Evolutionary conservation across 1,140 invertebrate genomes (phyloP).

Genomic region (Cheumatopsyche charites): DNA sequence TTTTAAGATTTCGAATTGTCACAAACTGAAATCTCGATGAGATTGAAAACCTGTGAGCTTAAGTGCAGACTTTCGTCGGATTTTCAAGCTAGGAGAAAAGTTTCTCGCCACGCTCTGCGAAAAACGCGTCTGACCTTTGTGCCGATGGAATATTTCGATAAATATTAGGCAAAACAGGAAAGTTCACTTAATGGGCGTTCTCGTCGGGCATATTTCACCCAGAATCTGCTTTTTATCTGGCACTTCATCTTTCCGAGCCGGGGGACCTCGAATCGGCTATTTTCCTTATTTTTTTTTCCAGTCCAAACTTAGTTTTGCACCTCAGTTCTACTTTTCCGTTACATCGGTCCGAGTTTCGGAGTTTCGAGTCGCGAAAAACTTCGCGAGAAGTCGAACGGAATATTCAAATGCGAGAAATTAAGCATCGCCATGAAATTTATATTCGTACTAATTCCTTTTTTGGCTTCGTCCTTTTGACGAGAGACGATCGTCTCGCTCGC

Average conservation of each 20-base stretch:
- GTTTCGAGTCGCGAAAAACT: background rate
- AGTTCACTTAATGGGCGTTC: slow-evolving; percentile 32
- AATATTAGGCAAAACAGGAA: slow-evolving; percentile 26
- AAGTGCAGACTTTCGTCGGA: too few relatives aligned
- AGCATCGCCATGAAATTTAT: too few relatives aligned
- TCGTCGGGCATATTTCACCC: slow-evolving; percentile 26
- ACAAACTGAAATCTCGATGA: too few relatives aligned
- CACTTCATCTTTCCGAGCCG: slow-evolving; percentile 15
- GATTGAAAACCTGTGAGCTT: too few relatives aligned
- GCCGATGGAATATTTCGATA: slow-evolving; percentile 17
- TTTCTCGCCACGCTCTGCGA: background rate
- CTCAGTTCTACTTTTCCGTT: background rate
- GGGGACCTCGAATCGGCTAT: background rate
- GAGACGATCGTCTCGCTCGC: too few relatives aligned
- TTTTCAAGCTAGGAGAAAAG: too few relatives aligned
- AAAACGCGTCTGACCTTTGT: slow-evolving; percentile 17
- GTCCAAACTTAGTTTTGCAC: background rate
- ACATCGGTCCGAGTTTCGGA: background rate
- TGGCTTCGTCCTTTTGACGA: too few relatives aligned
- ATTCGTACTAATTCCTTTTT: too few relatives aligned
- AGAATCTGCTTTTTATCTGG: slow-evolving; percentile 30
- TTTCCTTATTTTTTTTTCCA: background rate
- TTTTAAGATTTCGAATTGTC: too few relatives aligned
- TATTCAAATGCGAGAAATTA: too few relatives aligned
- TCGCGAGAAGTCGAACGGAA: too few relatives aligned